These are phyloP conservation scores for Phortica magna DNA, from an alignment of 2,888 invertebrate genomes.

Conservation along the genomic window DNA sequence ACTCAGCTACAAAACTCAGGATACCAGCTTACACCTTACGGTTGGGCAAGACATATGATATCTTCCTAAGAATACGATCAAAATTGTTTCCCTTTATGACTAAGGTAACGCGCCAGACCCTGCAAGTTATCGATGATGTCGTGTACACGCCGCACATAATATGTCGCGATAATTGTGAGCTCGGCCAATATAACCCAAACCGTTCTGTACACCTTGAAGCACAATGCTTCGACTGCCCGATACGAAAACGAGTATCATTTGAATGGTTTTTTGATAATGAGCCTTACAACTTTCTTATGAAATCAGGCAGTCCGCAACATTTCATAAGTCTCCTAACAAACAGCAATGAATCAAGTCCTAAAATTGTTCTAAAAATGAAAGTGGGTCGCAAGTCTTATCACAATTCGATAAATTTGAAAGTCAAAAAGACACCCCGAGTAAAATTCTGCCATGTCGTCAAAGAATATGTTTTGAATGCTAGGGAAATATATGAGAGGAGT, in stretches of 20 bases:
- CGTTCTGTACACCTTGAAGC: conserved; percentile 32
- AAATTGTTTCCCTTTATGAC: background rate
- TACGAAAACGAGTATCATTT: background rate
- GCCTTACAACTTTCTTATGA: too few species aligned
- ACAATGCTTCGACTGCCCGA: conserved; percentile 35
- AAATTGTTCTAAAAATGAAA: conserved; percentile 24
- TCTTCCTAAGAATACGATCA: conserved; percentile 21
- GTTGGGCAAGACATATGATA: background rate
- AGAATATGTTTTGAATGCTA: background rate
- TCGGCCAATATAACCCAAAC: conserved; percentile 7
- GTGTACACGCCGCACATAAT: conserved; percentile 34
- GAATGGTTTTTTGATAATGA: background rate
- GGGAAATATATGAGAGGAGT: too few species aligned
- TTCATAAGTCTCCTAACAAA: background rate
- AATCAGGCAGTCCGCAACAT: background rate
- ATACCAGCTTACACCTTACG: conserved; percentile 3
- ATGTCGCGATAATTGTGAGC: conserved; percentile 36
- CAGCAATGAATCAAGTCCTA: background rate
- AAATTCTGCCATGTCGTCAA: background rate
- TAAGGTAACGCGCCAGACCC: background rate
- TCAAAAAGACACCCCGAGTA: background rate
- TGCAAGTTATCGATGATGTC: background rate
- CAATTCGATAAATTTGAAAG: background rate
- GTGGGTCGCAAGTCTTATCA: background rate
- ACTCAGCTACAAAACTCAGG: background rate